These are phyloP conservation scores for Carcinoscorpius rotundicauda DNA, from an alignment of 1,140 invertebrate species.

Conservation along the genomic window DNA sequence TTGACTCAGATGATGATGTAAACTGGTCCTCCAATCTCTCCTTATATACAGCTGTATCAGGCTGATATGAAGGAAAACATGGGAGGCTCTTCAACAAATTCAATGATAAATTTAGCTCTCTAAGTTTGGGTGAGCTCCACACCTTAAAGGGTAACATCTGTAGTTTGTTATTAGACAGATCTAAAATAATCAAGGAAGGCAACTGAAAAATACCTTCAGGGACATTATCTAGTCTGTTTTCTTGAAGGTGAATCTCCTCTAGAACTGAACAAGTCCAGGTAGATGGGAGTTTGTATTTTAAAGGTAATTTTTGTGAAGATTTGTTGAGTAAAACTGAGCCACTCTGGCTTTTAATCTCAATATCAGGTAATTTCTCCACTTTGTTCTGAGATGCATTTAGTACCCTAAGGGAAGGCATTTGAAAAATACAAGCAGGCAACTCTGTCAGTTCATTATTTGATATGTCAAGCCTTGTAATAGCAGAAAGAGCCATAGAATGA, in stretches of 20 bases:
- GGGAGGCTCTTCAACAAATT: slow-evolving; percentile 80
- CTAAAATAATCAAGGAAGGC: slow-evolving; percentile 63
- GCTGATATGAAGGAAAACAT: slow-evolving; percentile 8
- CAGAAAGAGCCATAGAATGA: slow-evolving; percentile 52
- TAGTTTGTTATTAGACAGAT: slow-evolving; percentile 91
- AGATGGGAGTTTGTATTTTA: neutral
- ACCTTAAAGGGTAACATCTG: slow-evolving; percentile 66
- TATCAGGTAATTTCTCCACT: slow-evolving; percentile 52
- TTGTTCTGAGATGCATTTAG: slow-evolving; percentile 80
- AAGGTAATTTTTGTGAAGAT: neutral
- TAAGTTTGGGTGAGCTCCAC: slow-evolving; percentile 78
- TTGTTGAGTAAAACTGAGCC: neutral
- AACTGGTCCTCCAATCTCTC: slow-evolving; percentile 15
- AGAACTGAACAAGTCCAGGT: slow-evolving; percentile 46
- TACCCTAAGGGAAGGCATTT: slow-evolving; percentile 59
- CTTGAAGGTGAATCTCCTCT: slow-evolving; percentile 75
- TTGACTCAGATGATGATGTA: slow-evolving; percentile 15
- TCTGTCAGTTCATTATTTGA: slow-evolving; percentile 74
- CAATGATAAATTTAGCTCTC: slow-evolving; percentile 80
- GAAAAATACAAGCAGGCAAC: slow-evolving; percentile 69
- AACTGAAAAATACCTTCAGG: slow-evolving; percentile 64
- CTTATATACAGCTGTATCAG: slow-evolving; percentile 14
- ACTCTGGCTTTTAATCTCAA: slow-evolving; percentile 3
- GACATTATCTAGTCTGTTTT: slow-evolving; percentile 68
- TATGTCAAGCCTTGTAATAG: slow-evolving; percentile 86